Evolutionary conservation across 1,140 invertebrate genomes (phyloP), one percentile per base, ranked within the genome.

Genomic region (Sarcophaga bullata): DNA sequence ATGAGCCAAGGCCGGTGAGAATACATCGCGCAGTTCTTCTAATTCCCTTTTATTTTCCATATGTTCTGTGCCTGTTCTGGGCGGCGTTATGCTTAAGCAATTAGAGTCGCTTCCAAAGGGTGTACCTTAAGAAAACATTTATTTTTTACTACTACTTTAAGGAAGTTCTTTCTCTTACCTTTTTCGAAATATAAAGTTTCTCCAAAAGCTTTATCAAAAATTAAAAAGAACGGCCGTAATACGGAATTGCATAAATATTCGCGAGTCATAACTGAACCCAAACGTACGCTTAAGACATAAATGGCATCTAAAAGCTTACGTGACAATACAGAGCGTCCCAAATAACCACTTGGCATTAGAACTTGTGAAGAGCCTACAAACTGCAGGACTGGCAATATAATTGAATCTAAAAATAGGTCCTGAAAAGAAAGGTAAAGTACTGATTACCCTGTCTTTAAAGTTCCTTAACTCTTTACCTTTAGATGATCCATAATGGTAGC

Each of bases 401-500:
- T 96, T 15, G 94, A 93, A 85, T 94, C 94, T 8, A 96, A 91
- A 82, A 97, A 93, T 47, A 92, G 92, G 86, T 95, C 95, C 92
- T 95, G 85, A 84, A 76, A 82, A 81, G 25, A 78, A 82, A 17
- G 80, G 49, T 52, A 80, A 80, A n/a, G 8, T 46, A 80, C 47
- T 54, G 9, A 72, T 8, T 8, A 82, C 75, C 37, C 15, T 85
- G 82, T 72, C 54, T 81, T 84, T 52, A 83, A 83, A 25, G 83
- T 50, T 58, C 5, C 62, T 62, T 78, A 49, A 58, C n/a, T 7
- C 0, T 25, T 46, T 50, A 95, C 95, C 91, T 95, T 94, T 83
- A 98, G 91, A 80, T 96, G 93, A 85, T 97, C 95, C 95, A 97
- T 97, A 10, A 98, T 91, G 62, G 94, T 95, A 19, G 93, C 92